Conservation (phyloP, 2,113 vertebrate genomes). For the Condylura cristata region DNA sequence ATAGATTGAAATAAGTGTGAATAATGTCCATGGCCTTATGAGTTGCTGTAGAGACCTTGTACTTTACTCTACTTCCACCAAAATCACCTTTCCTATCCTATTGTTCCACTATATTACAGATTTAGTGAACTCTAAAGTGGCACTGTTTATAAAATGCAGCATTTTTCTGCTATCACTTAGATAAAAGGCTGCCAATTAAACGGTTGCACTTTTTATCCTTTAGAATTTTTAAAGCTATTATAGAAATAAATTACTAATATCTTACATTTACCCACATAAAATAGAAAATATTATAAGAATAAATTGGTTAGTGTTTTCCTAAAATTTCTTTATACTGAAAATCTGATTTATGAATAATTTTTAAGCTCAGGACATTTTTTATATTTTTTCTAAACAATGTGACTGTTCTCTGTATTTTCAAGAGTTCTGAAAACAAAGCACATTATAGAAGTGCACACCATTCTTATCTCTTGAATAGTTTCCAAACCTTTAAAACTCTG, state of each 20-base stretch:
- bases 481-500: background rate
- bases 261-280: background rate
- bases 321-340: conserved; percentile 8
- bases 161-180: background rate
- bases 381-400: background rate
- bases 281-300: background rate
- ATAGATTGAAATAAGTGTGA: background rate
- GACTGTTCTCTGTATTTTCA: background rate
- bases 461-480: background rate
- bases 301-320: background rate
- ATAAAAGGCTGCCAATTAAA: conserved; percentile 33
- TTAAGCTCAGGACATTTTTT: background rate
- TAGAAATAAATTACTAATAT: background rate
- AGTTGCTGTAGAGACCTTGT: too few relatives aligned
- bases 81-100: fast-evolving
- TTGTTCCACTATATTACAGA: background rate
- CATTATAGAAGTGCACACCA: background rate
- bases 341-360: background rate
- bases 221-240: background rate
- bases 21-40: background rate
- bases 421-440: background rate
- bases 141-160: background rate
- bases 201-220: background rate
- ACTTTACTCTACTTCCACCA: background rate
- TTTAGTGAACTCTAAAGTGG: background rate